Conservation (phyloP, 2,113 vertebrate species). For the Chaetops frenatus region DNA sequence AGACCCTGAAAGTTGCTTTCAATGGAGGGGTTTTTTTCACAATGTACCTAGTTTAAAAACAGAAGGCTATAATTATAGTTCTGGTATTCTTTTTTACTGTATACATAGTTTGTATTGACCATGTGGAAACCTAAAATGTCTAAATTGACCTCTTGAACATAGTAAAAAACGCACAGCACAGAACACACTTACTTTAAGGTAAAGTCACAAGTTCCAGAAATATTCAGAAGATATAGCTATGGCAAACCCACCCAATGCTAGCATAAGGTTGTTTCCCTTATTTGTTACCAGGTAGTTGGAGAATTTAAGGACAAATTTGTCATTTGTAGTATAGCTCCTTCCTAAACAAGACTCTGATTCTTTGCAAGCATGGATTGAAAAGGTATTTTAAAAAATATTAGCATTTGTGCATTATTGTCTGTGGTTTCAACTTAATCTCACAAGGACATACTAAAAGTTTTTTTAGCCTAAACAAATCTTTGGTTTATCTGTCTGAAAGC, state of each 20-base stretch:
- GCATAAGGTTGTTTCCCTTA: not conserved
- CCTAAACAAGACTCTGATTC: not conserved
- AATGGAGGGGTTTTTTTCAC: fast-evolving
- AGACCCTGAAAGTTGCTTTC: not conserved
- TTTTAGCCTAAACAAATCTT: not conserved
- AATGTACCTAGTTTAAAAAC: not conserved
- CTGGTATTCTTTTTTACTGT: not conserved
- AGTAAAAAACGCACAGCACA: not conserved
- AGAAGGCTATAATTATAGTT: not conserved
- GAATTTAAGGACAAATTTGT: not conserved
- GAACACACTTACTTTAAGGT: not conserved
- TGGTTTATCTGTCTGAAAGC: not conserved
- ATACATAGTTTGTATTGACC: not conserved
- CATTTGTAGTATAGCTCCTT: not conserved
- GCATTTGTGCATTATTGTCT: not conserved
- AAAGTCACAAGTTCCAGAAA: not conserved
- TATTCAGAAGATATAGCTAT: not conserved
- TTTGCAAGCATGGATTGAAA: not conserved
- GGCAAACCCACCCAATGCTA: not conserved
- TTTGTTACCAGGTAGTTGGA: not conserved
- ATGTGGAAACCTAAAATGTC: not conserved
- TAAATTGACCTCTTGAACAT: not conserved
- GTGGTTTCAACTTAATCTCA: not conserved
- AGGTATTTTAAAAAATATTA: not conserved
- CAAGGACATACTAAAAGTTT: not conserved